phyloP scores from a whole-genome alignment of 2,888 invertebrate genomes.

The Tanytarsus gracilentus region DNA sequence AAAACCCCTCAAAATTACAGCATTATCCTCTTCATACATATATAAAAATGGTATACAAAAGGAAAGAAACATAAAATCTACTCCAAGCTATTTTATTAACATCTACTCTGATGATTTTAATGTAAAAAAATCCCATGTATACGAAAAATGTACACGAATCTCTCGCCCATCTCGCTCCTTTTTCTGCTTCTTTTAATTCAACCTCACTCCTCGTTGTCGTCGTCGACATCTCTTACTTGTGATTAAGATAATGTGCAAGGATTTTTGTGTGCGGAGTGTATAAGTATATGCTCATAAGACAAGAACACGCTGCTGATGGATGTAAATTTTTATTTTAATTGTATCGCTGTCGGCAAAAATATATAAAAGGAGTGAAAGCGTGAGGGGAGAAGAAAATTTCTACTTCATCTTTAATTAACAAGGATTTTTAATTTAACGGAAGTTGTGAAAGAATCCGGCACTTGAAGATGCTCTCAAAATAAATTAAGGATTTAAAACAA shows the following conservation, averaged over 20 bases:
- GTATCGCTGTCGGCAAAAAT: too few species aligned
- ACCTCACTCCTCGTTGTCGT: background rate
- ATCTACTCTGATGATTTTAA: constrained; percentile 24
- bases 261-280: too few species aligned
- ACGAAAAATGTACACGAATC: background rate
- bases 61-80: constrained; percentile 27
- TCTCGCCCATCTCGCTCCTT: background rate
- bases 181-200: background rate
- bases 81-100: constrained; percentile 29
- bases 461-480: too few species aligned
- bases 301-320: background rate
- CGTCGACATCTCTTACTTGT: background rate
- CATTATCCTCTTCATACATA: constrained; percentile 28
- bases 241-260: constrained; percentile 10
- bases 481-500: too few species aligned
- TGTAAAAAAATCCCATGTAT: constrained; percentile 4
- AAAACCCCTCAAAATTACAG: constrained; percentile 28
- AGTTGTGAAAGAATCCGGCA: too few species aligned
- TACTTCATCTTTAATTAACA: too few species aligned
- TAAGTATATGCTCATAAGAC: too few species aligned
- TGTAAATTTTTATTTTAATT: background rate
- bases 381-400: too few species aligned
- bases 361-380: too few species aligned
- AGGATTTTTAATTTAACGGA: too few species aligned
- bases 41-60: constrained; percentile 8